Evolutionary conservation across 1,140 invertebrate genomes (phyloP).

Genomic region (Hylaeus volcanicus): DNA sequence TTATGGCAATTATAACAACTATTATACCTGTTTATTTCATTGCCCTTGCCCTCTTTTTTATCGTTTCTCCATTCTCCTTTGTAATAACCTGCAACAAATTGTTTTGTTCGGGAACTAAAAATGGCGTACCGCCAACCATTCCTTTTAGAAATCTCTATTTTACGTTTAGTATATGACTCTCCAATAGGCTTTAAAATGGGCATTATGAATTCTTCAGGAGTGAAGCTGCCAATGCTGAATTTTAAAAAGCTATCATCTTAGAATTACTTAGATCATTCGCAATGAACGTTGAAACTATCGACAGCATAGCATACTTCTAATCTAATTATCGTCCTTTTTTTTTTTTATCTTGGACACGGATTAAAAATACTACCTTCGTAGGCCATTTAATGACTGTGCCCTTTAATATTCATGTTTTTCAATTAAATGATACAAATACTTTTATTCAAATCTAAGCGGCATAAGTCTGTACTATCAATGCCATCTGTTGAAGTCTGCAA

Average conservation of each 20-base stretch:
- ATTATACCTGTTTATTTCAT: constrained; percentile 43
- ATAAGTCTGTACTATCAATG: not conserved
- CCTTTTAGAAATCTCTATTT: constrained; percentile 54
- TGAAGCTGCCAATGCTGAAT: not conserved
- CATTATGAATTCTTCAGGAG: constrained; percentile 36
- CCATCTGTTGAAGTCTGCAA: not conserved
- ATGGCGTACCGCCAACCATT: constrained; percentile 81
- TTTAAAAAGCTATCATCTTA: not conserved
- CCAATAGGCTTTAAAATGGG: constrained; percentile 37
- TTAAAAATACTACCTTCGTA: not conserved
- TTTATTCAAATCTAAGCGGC: not conserved
- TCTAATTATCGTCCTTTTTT: not conserved
- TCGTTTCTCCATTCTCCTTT: constrained; percentile 82
- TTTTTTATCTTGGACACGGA: too few species aligned
- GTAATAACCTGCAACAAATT: constrained; percentile 75
- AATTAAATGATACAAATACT: too few species aligned
- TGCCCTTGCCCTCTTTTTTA: constrained; percentile 79
- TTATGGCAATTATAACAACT: not conserved
- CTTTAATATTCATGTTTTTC: not conserved
- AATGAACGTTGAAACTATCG: not conserved
- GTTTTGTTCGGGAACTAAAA: constrained; percentile 74
- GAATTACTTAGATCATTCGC: not conserved
- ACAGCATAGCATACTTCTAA: not conserved
- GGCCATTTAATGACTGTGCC: too few species aligned
- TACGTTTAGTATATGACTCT: constrained; percentile 18